Evolutionary conservation across 2,888 invertebrate species (phyloP).

Genomic region (Napeogenes inachia): DNA sequence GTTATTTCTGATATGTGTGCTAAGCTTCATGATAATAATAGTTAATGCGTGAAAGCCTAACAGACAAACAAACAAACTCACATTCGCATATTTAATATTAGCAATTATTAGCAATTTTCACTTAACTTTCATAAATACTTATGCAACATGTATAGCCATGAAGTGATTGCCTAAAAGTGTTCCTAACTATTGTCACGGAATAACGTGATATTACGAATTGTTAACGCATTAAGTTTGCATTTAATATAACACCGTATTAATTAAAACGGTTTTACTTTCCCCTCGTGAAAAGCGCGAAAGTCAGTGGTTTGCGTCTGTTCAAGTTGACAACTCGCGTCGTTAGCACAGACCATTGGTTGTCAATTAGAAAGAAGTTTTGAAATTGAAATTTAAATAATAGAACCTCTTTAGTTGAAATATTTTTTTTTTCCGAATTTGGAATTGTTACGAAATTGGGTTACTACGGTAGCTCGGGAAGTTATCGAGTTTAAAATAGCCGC

Average conservation of each 20-base stretch:
- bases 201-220: constrained; percentile 19
- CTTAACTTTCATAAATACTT: no score
- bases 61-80: no score
- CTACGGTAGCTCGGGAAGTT: constrained; percentile 36
- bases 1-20: no score
- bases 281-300: constrained; percentile 69
- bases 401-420: no score
- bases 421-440: constrained; percentile 19
- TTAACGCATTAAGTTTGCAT: constrained; percentile 14
- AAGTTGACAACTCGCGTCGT: constrained; percentile 32
- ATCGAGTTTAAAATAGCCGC: constrained; percentile 58
- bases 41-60: no score
- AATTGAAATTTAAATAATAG: no score
- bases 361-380: not conserved
- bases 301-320: constrained; percentile 41
- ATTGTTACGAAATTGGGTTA: constrained; percentile 32
- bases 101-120: no score
- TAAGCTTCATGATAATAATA: no score
- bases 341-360: constrained; percentile 8
- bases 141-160: no score
- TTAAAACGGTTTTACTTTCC: constrained; percentile 67
- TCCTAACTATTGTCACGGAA: constrained; percentile 5
- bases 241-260: constrained; percentile 39
- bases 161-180: constrained; percentile 3
- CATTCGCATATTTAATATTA: no score